Evolutionary conservation across 2,888 invertebrate genomes (phyloP), one percentile per base, ranked within the genome.

Genomic region (Andrena marginata): DNA sequence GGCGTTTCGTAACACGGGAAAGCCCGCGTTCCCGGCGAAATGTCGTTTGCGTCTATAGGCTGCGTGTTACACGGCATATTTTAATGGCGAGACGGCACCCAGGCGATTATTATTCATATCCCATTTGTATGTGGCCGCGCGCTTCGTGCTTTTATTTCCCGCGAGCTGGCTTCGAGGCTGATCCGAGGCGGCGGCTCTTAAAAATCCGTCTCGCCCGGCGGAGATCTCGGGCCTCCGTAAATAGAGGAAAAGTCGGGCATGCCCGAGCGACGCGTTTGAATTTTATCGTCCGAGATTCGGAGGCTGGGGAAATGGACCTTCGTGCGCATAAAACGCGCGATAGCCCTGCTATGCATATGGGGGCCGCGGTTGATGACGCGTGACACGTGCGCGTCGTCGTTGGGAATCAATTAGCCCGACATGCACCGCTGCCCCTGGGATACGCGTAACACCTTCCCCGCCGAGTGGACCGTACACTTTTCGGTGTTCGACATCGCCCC

Each of bases 341-440:
- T 23, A 29, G 26, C 10, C 69, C 60, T 54, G 59, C 74, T 81
- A 84, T 83, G 79, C 84, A 81, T 81, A 81, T 70, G 82, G 63
- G 68, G 62, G 42, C 31, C 59, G 71, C 70, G 69, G 77, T 73
- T 62, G 83, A 86, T 87, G 85, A 84, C 80, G 84, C 83, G 76
- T 85, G 87, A 86, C 86, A 86, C 85, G 87, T 77, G 85, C 85
- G 68, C 87, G 59, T 80, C 83, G 88, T 84, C 82, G 84, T 89
- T 82, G 85, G 81, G 84, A 87, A 86, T 92, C 92, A 92, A 92
- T 92, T 91, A 92, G 90, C 89, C 78, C 87, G 87, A 91, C 92
- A 92, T 90, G 90, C 88, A 90, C 88, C 90, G 86, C 70, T 84
- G 85, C 86, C 88, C 88, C 88, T 82, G 87, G 87, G 78, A 88